Evolutionary conservation across 2,888 invertebrate species (phyloP), one percentile per base, ranked within the genome.

Genomic region (Orthosia gothica): DNA sequence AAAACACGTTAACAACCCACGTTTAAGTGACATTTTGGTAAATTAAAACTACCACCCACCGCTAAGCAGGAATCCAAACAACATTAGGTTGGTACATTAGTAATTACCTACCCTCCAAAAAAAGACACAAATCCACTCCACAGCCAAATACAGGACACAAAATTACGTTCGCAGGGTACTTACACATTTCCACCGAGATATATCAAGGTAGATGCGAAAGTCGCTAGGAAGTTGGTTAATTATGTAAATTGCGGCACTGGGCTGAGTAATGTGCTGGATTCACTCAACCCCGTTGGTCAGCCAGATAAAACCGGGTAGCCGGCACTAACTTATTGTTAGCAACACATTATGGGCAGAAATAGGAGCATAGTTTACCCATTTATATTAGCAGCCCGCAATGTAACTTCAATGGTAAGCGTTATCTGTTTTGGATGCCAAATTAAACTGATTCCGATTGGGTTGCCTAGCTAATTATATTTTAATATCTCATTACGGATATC

Each of bases 161-260:
- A 84, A 77, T 86, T 77, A 84, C 58, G 54, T 68, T 67, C 45
- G 70, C 52, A 59, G 57, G 59, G 26, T 71, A 85, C 71, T 70
- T 66, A 70, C 82, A 85, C 69, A 75, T 79, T 78, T 74, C 73
- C 73, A 76, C 70, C 9, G 54, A 82, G 67, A 81, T 82, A 76
- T 76, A 84, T 76, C 83, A 83, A 84, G 86, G 85, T 86, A 79
- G 82, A 77, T 85, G 84, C 76, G 76, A 89, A 90, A 91, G 90
- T 90, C 88, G 86, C 88, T 86, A 89, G 90, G 91, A 94, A 94
- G 93, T 93, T 93, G 89, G 95, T 95, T 95, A 95, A 95, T 95
- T 95, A 95, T 95, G 95, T 89, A 95, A 94, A 95, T 95, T 92
- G 93, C 90, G 91, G 92, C 89, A 92, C 92, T 91, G 89, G 89